Percentiles rank a stretch among this genome's conserved stretches.
Evolutionary conservation across 2,888 invertebrate species (phyloP).

Genomic region (Melipona beecheii): DNA sequence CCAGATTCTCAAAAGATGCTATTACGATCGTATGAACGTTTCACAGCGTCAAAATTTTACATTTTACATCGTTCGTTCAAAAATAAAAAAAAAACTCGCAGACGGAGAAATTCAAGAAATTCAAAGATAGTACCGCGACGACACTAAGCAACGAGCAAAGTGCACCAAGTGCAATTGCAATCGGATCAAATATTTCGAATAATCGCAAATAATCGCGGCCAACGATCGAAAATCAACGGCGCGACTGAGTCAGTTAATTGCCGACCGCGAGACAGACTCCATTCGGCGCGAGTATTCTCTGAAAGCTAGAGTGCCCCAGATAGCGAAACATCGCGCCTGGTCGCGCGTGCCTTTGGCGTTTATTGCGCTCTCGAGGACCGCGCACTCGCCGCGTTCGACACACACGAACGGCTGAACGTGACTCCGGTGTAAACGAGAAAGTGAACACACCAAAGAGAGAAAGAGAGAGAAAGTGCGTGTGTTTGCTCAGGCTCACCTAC

Average conservation of each 20-base stretch:
- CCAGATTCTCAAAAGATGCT: no score
- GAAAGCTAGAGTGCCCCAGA: neutral
- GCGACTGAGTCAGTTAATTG: neutral
- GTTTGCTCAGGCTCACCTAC: conserved; percentile 60
- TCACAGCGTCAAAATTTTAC: no score
- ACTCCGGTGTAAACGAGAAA: conserved; percentile 77
- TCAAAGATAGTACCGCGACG: no score
- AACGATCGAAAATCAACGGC: neutral
- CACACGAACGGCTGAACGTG: conserved; percentile 59
- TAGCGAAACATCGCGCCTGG: neutral
- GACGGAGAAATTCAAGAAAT: no score
- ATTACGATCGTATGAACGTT: no score
- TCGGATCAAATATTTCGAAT: no score
- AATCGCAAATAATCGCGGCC: no score
- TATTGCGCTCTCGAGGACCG: neutral
- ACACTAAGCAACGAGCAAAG: no score
- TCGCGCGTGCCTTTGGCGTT: neutral
- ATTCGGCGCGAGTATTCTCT: neutral
- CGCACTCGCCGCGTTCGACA: conserved; percentile 36
- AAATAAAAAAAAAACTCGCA: no score
- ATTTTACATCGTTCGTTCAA: no score
- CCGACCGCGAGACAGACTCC: neutral
- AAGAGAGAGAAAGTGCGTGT: neutral
- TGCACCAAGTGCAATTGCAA: no score
- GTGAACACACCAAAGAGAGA: conserved; percentile 57